These are phyloP conservation scores for Eunapius fragilis DNA, from an alignment of 37 sponge, comb jelly and placozoan genomes.

Conservation along the genomic window DNA sequence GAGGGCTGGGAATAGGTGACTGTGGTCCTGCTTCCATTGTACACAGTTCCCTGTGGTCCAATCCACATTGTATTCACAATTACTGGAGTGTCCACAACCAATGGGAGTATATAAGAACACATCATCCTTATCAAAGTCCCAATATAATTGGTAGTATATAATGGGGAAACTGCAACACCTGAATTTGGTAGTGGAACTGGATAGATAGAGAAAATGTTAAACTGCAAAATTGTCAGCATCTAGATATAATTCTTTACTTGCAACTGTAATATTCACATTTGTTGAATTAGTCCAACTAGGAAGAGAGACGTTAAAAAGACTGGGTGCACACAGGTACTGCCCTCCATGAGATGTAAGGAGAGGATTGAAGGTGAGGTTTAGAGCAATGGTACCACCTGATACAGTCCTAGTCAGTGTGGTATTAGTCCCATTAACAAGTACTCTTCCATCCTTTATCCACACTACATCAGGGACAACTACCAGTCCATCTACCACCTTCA, in stretches of 20 bases:
- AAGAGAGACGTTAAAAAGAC: no score
- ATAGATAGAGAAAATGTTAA: background rate
- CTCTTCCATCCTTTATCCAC: slow-evolving; percentile 24
- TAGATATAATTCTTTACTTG: slow-evolving; percentile 22
- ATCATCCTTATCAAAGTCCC: background rate
- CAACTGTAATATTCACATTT: background rate
- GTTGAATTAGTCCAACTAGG: background rate
- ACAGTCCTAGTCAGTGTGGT: background rate
- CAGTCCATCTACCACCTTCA: slow-evolving; percentile 5
- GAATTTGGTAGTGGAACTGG: background rate
- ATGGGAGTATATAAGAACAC: background rate
- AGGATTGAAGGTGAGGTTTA: slow-evolving; percentile 12
- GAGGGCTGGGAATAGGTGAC: background rate
- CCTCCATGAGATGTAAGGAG: slow-evolving; percentile 46
- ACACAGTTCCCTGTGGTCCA: background rate
- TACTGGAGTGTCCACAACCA: background rate
- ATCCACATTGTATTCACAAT: background rate
- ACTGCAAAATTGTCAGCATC: background rate
- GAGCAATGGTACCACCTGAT: background rate
- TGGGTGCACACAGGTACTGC: slow-evolving; percentile 36
- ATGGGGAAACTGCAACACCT: background rate
- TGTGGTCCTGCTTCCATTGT: background rate
- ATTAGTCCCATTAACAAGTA: background rate
- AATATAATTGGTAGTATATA: background rate
- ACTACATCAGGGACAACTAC: slow-evolving; percentile 1